Conservation (phyloP, 2,888 invertebrate genomes). For the Diarsia brunnea region DNA sequence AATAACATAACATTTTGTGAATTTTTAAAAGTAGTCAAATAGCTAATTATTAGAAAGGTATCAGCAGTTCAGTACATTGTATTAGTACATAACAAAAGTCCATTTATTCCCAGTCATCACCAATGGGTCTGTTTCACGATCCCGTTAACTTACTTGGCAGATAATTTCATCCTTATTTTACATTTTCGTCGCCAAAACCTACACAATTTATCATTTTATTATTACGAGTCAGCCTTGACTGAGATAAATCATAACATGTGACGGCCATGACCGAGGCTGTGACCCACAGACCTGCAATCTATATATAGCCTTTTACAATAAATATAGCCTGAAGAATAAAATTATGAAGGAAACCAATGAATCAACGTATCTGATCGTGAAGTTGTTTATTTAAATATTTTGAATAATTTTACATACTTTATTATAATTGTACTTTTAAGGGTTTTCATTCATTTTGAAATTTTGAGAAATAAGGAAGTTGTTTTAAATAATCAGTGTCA, state of each 20-base stretch:
- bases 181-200: background rate
- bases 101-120: too few species aligned
- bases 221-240: constrained; percentile 59
- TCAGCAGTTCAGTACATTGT: too few species aligned
- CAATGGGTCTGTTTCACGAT: too few species aligned
- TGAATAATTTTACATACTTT: constrained; percentile 9
- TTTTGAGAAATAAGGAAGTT: background rate
- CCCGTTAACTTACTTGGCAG: too few species aligned
- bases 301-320: constrained; percentile 53
- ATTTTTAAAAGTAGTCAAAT: too few species aligned
- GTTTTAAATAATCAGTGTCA: background rate
- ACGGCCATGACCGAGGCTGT: constrained; percentile 60
- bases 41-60: too few species aligned
- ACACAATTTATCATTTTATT: background rate
- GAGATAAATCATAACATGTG: constrained; percentile 59
- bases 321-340: constrained; percentile 51
- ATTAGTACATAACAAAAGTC: too few species aligned
- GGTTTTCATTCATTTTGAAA: background rate
- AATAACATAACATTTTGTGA: too few species aligned
- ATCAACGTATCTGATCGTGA: constrained; percentile 15
- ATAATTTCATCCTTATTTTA: background rate
- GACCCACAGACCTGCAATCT: constrained; percentile 68
- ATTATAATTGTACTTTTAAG: background rate
- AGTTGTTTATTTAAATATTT: constrained; percentile 4
- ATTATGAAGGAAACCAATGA: constrained; percentile 42